Percentiles rank a stretch among this genome's conserved stretches.
phyloP scores from a whole-genome alignment of 23 tunicate genomes.

The Oikopleura albicans region DNA sequence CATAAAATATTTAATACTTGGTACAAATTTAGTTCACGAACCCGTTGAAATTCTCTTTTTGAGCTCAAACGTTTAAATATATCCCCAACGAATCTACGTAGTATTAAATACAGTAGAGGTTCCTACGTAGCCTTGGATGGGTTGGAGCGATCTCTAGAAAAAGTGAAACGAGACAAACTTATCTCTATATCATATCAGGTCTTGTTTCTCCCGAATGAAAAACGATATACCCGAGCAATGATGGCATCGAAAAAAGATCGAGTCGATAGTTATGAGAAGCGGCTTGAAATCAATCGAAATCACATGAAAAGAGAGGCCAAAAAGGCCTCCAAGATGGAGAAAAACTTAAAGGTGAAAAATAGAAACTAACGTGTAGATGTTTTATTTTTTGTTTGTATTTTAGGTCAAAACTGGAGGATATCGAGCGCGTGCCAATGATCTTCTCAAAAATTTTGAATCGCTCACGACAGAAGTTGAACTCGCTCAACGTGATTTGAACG shows the following conservation, averaged over 20 bases:
- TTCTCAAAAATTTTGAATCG: conserved; percentile 50
- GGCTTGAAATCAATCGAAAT: conserved; percentile 38
- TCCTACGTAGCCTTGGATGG: too few relatives aligned
- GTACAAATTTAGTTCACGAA: too few relatives aligned
- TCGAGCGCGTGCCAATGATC: conserved; percentile 34
- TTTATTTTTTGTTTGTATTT: not conserved
- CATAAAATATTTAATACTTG: too few relatives aligned
- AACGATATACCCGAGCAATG: conserved; percentile 66
- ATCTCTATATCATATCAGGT: conserved; percentile 33
- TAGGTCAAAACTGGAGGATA: conserved; percentile 32
- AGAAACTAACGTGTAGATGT: not conserved
- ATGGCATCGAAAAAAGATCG: conserved; percentile 73
- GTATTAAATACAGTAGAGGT: too few relatives aligned
- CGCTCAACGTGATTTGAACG: conserved; percentile 31
- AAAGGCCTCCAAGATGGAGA: conserved; percentile 61
- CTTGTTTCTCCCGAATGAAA: conserved; percentile 68
- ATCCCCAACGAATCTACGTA: too few relatives aligned
- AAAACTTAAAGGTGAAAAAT: conserved; percentile 64
- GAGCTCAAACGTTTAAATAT: too few relatives aligned
- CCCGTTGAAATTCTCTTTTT: too few relatives aligned
- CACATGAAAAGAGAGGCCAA: conserved; percentile 88
- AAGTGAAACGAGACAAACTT: too few relatives aligned
- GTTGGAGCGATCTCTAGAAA: too few relatives aligned
- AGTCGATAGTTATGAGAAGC: conserved; percentile 64
- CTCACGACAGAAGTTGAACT: conserved; percentile 37